Base-by-base conservation (phyloP, 2,888 invertebrate genomes). In the Galerucella nymphaeae region DNA sequence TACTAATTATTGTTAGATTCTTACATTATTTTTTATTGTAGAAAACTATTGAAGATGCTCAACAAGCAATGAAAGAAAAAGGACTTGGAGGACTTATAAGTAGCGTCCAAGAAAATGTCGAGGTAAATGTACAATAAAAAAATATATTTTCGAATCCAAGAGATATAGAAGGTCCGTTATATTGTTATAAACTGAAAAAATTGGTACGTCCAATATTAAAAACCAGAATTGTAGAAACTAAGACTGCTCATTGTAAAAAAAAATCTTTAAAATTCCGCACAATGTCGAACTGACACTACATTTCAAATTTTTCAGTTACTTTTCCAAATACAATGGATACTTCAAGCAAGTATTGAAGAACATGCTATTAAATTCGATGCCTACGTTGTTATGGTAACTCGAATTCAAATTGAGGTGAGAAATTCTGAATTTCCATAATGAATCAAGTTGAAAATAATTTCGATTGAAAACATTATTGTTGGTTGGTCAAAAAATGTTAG, bases 31-130 rank as follows among this genome's bases (percentile, higher is more conserved):
- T 62, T 62, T 18, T 16, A 53, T 62, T 62, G 9, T 42, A 62
- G 61, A 62, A 62, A 62, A 62, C 18, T 13, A 16, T 42, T 0
- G 61, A 62, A 8, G 61, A 62, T 16, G 61, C 61, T 41, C 61
- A 62, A 62, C 30, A 62, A 18, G 61, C 61, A 13, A 16, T 62
- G 41, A 62, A 62, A 42, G 61, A 62, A 18, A 62, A 62, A 16
- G 61, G 61, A 18, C 18, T 62, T 38, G 61, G 41, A 42, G 61
- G 61, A 16, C 16, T 38, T 11, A 41, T 62, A 4, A n/a, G 2
- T 16, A 42, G 38, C n/a, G 61, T 62, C 3, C 61, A 62, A 42
- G 0, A 62, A 42, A 62, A 62, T 9, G 42, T 62, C 2, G 14
- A 62, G 61, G 61, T 62, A 62, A 62, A 38, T 62, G 0, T 23